Evolutionary conservation across 2,888 invertebrate genomes (phyloP).

Genomic region (Conus canariensis): DNA sequence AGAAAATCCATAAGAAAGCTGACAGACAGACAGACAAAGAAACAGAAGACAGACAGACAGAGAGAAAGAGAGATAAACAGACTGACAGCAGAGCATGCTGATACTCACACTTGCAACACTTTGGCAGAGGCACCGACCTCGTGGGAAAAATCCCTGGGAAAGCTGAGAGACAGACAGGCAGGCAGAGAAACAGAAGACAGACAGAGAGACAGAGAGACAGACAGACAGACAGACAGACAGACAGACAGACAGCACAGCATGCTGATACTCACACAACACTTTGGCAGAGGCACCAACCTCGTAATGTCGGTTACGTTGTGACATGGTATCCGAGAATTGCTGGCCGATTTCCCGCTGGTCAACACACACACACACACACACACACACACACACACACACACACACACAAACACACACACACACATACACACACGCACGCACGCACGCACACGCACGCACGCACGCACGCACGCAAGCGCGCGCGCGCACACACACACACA

Average conservation of each 20-base stretch:
- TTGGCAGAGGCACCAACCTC: slow-evolving; percentile 68
- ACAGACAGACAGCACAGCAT: neutral
- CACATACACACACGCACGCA: neutral
- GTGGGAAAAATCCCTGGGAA: too few relatives aligned
- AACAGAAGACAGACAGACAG: too few relatives aligned
- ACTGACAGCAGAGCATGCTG: too few relatives aligned
- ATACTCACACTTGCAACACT: too few relatives aligned
- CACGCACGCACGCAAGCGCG: neutral
- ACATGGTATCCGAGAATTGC: slow-evolving; percentile 41
- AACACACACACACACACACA: neutral
- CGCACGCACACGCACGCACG: neutral
- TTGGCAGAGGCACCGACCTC: too few relatives aligned
- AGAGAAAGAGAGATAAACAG: too few relatives aligned
- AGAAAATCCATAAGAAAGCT: neutral
- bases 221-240: neutral
- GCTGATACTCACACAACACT: slow-evolving; percentile 67
- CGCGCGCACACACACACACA: too few relatives aligned
- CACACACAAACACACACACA: neutral
- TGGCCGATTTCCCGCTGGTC: slow-evolving; percentile 30
- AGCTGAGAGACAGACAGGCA: too few relatives aligned
- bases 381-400: too few relatives aligned
- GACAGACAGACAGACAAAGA: neutral
- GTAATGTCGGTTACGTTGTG: slow-evolving; percentile 53
- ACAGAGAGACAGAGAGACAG: too few relatives aligned
- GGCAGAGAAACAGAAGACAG: too few relatives aligned